Evolutionary conservation across 2,797 vertebrate species (phyloP).

Genomic region (Phataginus tricuspis): DNA sequence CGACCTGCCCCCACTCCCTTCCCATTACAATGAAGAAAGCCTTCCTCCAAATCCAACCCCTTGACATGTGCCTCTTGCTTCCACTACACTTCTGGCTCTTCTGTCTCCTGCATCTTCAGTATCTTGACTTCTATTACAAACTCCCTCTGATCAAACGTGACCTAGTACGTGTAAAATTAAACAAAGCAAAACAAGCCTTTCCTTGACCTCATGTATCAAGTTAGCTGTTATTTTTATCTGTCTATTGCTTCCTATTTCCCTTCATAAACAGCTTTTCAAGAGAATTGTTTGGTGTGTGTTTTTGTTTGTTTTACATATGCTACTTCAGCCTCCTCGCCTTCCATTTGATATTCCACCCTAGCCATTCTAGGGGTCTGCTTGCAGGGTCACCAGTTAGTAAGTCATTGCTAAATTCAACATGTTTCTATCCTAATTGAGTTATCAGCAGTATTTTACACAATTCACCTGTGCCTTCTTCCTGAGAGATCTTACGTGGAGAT

Average conservation of each 20-base stretch:
- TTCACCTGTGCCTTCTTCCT: not conserved
- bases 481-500: not conserved
- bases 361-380: not conserved
- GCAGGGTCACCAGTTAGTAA: not conserved
- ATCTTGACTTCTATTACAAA: not conserved
- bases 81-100: not conserved
- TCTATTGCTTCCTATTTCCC: not conserved
- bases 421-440: not conserved
- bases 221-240: not conserved
- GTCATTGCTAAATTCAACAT: not conserved
- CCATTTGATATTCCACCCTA: not conserved
- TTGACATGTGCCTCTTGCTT: not conserved
- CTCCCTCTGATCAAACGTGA: not conserved
- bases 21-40: not conserved
- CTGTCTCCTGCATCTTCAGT: not conserved
- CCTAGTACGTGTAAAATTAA: not conserved
- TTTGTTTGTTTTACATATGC: not conserved
- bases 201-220: not conserved
- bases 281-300: not conserved
- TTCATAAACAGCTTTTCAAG: not conserved
- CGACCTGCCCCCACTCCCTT: not conserved
- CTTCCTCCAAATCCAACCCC: not conserved
- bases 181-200: not conserved
- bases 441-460: not conserved
- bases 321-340: not conserved